phyloP scores from a whole-genome alignment of 2,888 invertebrate species.

The Cetonia aurata region DNA sequence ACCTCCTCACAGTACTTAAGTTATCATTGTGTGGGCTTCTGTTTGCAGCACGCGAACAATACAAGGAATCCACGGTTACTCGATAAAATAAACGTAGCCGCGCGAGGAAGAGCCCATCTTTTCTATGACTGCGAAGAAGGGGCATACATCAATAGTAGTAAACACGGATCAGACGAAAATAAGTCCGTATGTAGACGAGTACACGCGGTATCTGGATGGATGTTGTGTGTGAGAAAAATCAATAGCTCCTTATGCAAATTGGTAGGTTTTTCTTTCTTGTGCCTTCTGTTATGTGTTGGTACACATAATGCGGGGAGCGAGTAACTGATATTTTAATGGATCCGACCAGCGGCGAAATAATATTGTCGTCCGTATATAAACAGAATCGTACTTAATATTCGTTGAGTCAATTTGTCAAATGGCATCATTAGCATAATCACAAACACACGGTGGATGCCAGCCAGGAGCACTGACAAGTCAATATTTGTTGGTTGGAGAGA shows the following conservation, averaged over 20 bases:
- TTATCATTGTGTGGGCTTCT: conserved; percentile 21
- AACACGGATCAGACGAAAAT: too few species aligned
- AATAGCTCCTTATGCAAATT: conserved; percentile 46
- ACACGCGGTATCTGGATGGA: conserved; percentile 10
- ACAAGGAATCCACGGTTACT: conserved; percentile 10
- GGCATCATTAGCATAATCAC: conserved; percentile 51
- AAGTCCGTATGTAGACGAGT: neutral
- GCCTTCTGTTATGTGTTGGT: conserved; percentile 18
- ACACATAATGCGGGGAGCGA: conserved; percentile 38
- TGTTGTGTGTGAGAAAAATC: conserved; percentile 43
- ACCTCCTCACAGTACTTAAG: conserved; percentile 5
- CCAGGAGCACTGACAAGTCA: conserved; percentile 44
- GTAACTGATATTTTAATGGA: conserved; percentile 49
- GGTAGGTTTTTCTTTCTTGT: conserved; percentile 21
- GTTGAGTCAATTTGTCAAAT: conserved; percentile 50
- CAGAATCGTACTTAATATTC: conserved; percentile 48
- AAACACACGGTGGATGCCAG: conserved; percentile 42
- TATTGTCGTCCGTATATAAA: conserved; percentile 33
- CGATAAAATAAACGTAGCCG: conserved; percentile 4
- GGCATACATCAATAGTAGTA: neutral
- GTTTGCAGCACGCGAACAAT: conserved; percentile 36
- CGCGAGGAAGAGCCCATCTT: neutral
- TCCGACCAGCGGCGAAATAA: conserved; percentile 39
- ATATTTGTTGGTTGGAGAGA: conserved; percentile 42
- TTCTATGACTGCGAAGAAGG: too few species aligned